Evolutionary conservation across 2,113 vertebrate genomes (phyloP), one percentile per base, ranked within the genome.

Genomic region (Etheostoma spectabile): DNA sequence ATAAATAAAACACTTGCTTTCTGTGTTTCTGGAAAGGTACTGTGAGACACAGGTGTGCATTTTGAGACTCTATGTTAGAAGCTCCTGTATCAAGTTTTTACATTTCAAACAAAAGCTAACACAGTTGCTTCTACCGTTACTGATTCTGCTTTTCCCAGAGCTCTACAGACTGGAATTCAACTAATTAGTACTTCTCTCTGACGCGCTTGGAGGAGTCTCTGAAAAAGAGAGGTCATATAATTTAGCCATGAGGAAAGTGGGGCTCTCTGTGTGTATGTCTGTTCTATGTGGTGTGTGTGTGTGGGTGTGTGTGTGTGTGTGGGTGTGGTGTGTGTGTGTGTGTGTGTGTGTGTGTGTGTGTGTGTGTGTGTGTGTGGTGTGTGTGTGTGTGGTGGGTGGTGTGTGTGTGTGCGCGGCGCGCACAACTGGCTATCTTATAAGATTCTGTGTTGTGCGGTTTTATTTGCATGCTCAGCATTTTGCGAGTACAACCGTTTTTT

Each of bases 101-200:
- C 35, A 57, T 53, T 42, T 6, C 4, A 24, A 53, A 22, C 72
- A n/a, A 75, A 72, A 63, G 59, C 0, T 60, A n/a, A 49, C 24
- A 5, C 35, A 51, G 67, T 80, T 1, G 12, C 35, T 55, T 85
- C 19, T 38, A 6, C 53, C 30, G 53, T 75, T 64, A 30, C 51
- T 6, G 13, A 53, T 82, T 75, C 66, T 30, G 69, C 48, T 60
- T 74, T 87, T 71, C 75, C 38, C 70, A 14, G 45, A 84, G 73
- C 73, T 67, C 63, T 65, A 79, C 62, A 63, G 70, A 27, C 61
- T 75, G 27, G 16, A 80, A 78, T 83, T 74, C n/a, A 55, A 11
- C 78, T n/a, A 87, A 87, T 87, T 89, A 92, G 80, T 60, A 66
- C 63, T 68, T 87, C 71, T 83, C 75, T 72, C 67, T 82, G 85